Percentiles rank a stretch among this genome's conserved stretches.
phyloP scores from a whole-genome alignment of 2,797 vertebrate species.

The Phrynocephalus vlangalii region DNA sequence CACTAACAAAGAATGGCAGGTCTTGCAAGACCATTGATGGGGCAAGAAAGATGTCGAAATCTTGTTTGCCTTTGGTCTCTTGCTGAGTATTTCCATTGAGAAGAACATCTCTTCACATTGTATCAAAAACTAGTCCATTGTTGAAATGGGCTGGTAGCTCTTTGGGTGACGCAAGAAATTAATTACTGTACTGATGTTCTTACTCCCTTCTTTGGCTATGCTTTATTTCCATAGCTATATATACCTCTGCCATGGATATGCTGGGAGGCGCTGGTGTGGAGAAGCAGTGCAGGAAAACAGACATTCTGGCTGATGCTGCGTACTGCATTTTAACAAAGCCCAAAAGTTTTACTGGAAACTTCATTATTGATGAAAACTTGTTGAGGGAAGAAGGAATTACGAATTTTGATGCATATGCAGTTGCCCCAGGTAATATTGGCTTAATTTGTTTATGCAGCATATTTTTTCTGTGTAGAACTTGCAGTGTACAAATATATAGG shows the following conservation, averaged over 20 bases:
- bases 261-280: constrained; percentile 85
- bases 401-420: constrained; percentile 89
- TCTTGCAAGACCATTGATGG: not conserved
- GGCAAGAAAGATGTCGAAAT: constrained; percentile 1
- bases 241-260: constrained; percentile 95
- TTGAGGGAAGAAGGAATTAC: constrained; percentile 86
- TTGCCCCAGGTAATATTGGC: constrained; percentile 86
- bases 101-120: too few species aligned
- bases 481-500: not conserved
- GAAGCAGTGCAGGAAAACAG: constrained; percentile 89
- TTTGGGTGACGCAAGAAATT: not conserved
- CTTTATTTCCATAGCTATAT: constrained; percentile 73
- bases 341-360: constrained; percentile 89
- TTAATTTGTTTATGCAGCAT: constrained; percentile 14
- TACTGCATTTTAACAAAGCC: constrained; percentile 88
- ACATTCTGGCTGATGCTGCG: constrained; percentile 95
- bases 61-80: not conserved
- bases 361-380: constrained; percentile 91
- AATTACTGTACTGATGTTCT: not conserved
- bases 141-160: not conserved
- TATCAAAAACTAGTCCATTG: not conserved
- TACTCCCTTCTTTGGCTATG: constrained; percentile 19
- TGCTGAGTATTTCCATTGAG: too few species aligned
- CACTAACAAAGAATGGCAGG: not conserved
- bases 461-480: not conserved